Evolutionary conservation across 2,888 invertebrate species (phyloP).

Genomic region (Galerucella calmariensis): DNA sequence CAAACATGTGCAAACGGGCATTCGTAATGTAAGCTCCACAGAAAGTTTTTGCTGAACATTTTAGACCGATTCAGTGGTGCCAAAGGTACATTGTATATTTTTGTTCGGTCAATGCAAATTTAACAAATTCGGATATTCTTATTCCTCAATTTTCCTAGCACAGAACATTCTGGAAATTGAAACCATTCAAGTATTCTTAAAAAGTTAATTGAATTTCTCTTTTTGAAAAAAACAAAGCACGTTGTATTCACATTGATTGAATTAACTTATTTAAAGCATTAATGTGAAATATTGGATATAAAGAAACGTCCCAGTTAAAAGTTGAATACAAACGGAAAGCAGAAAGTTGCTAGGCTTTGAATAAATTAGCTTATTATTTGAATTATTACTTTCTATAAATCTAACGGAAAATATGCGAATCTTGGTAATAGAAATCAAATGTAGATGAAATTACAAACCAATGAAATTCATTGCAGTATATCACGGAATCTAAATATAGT

Average conservation of each 20-base stretch:
- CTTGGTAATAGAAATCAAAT: not conserved
- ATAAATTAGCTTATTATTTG: conserved; percentile 7
- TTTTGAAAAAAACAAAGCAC: not conserved
- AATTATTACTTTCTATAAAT: not conserved
- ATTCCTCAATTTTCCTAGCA: too few relatives aligned
- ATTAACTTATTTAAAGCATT: not conserved
- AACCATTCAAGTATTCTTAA: too few relatives aligned
- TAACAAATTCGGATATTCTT: too few relatives aligned
- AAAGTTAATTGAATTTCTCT: too few relatives aligned
- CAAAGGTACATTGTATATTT: too few relatives aligned
- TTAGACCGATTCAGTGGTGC: too few relatives aligned
- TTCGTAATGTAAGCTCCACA: too few relatives aligned
- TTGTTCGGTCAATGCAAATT: too few relatives aligned
- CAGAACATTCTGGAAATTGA: too few relatives aligned
- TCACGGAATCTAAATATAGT: not conserved
- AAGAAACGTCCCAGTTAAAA: not conserved
- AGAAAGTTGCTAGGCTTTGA: not conserved
- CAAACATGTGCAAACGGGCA: too few relatives aligned
- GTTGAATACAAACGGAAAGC: not conserved
- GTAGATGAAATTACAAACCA: conserved; percentile 6
- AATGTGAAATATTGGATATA: not conserved
- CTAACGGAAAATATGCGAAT: not conserved
- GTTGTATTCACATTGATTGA: not conserved
- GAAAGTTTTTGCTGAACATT: too few relatives aligned
- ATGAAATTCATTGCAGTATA: not conserved